A percentile compares a stretch with the other conserved stretches of the same genome.
Evolutionary conservation across 2,797 vertebrate genomes (phyloP).

Genomic region (Propithecus perrieri): DNA sequence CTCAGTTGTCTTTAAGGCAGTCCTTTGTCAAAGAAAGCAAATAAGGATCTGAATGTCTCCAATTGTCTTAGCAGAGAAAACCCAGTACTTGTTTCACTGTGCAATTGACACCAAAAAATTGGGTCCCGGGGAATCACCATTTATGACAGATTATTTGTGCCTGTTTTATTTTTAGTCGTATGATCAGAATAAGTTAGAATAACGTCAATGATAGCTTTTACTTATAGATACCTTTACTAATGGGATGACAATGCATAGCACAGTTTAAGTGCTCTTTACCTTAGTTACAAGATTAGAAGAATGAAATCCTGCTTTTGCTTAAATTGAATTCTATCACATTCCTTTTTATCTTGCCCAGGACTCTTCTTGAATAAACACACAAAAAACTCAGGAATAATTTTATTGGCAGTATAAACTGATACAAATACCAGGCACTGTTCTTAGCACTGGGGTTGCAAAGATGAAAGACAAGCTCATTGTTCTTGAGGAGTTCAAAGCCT

Average conservation of each 20-base stretch:
- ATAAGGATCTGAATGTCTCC: neutral
- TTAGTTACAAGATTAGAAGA: neutral
- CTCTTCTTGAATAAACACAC: conserved; percentile 34
- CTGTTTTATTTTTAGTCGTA: conserved; percentile 47
- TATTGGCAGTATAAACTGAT: conserved; percentile 13
- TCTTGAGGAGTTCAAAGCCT: neutral
- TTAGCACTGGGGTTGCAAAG: neutral
- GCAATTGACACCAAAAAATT: neutral
- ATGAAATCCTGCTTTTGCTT: conserved; percentile 16
- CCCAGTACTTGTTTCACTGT: neutral
- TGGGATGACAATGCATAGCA: neutral
- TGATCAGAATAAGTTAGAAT: conserved; percentile 5
- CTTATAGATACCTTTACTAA: neutral
- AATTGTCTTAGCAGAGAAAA: neutral
- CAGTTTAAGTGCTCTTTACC: neutral
- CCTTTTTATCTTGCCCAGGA: conserved; percentile 48
- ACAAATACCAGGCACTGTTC: neutral
- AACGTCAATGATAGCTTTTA: conserved; percentile 19
- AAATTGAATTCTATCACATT: conserved; percentile 55
- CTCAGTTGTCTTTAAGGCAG: neutral
- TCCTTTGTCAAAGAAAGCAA: neutral
- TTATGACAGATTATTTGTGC: conserved; percentile 29
- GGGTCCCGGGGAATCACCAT: neutral
- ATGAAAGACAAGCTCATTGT: neutral
- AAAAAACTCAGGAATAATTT: conserved; percentile 46